phyloP scores from a whole-genome alignment of 2,113 vertebrate genomes.

The Alectura lathami region DNA sequence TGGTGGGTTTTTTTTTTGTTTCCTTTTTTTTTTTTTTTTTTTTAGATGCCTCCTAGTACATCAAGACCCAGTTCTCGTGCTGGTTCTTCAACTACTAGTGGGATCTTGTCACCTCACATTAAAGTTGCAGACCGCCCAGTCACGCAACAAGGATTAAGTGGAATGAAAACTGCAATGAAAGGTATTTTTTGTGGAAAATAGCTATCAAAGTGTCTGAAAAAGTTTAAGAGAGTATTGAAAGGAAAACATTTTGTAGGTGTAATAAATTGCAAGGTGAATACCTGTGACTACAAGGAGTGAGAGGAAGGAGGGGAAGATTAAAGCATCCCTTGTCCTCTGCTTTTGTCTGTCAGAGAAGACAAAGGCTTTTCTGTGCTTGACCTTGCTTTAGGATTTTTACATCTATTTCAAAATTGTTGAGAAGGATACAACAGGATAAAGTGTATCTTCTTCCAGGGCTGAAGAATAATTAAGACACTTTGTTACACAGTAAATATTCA shows the following conservation, averaged over 20 bases:
- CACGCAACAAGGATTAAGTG: slow-evolving; percentile 96
- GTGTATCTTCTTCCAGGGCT: neutral
- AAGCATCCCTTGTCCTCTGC: neutral
- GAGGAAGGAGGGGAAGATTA: neutral
- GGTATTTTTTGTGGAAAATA: slow-evolving; percentile 72
- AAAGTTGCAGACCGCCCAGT: slow-evolving; percentile 94
- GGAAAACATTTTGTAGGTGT: neutral
- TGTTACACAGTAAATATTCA: neutral
- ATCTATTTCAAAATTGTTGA: neutral
- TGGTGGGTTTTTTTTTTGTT: neutral
- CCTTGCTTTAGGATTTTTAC: neutral
- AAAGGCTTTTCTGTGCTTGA: neutral
- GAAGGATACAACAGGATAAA: neutral
- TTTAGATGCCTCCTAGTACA: slow-evolving; percentile 87
- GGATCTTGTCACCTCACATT: slow-evolving; percentile 89
- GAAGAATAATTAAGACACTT: neutral
- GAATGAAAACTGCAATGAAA: slow-evolving; percentile 95
- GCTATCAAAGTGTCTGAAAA: neutral
- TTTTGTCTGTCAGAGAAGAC: neutral
- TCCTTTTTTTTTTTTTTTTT: neutral
- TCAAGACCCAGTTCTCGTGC: slow-evolving; percentile 83
- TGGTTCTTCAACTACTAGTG: slow-evolving; percentile 71
- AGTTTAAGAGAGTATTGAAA: neutral
- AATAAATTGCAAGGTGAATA: neutral
- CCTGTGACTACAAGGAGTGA: neutral